phyloP scores from a whole-genome alignment of 1,140 invertebrate species.

The Formica exsecta region DNA sequence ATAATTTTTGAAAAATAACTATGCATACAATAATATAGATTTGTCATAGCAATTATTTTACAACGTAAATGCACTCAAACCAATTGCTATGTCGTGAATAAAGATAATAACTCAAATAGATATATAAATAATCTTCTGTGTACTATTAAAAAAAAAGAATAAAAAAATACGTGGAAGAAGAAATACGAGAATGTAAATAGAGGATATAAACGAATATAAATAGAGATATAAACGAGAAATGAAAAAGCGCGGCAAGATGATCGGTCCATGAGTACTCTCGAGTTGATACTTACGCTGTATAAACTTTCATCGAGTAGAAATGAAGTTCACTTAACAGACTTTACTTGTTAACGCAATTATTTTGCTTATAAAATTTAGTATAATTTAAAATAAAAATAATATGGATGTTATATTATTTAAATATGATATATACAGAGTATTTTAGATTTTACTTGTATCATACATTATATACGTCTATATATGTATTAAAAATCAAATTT shows the following conservation, averaged over 20 bases:
- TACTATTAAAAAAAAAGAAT: conserved; percentile 16
- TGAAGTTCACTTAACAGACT: not conserved
- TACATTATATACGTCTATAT: not conserved
- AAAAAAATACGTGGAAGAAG: conserved; percentile 15
- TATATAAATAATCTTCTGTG: not conserved
- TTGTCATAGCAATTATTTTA: not conserved
- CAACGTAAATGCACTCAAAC: not conserved
- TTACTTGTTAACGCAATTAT: not conserved
- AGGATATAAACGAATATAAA: not conserved
- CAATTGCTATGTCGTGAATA: not conserved
- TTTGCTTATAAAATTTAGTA: not conserved
- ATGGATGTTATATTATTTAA: not conserved
- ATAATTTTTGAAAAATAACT: not conserved
- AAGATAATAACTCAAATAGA: too few species aligned
- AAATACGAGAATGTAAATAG: conserved; percentile 6
- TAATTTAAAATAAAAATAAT: conserved; percentile 11
- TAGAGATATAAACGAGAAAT: conserved; percentile 22
- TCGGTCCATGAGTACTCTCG: not conserved
- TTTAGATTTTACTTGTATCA: not conserved
- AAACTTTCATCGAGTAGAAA: conserved; percentile 17
- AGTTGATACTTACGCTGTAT: conserved; percentile 26
- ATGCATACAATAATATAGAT: not conserved
- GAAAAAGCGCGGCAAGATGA: conserved; percentile 1
- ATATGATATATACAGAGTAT: not conserved
- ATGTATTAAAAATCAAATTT: not conserved